Conservation (phyloP, 2,888 invertebrate genomes). For the Imbricaverruca yamaguchii region DNA sequence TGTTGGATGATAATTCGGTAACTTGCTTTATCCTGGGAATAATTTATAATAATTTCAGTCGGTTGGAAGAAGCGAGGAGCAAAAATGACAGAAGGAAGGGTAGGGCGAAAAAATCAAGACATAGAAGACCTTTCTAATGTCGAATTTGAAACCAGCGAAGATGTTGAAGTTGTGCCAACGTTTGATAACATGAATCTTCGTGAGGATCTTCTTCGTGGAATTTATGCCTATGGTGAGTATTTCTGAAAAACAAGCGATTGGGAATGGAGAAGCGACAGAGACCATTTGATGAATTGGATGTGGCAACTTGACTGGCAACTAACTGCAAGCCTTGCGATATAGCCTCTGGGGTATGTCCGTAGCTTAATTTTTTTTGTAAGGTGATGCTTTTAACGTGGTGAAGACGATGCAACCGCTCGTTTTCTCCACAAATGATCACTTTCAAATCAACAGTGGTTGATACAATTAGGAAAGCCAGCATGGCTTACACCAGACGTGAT, state of each 20-base stretch:
- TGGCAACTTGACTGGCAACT: background rate
- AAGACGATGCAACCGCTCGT: no score
- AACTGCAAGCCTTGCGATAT: background rate
- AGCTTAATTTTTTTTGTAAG: no score
- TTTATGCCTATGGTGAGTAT: constrained; percentile 87
- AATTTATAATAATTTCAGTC: background rate
- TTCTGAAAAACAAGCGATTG: background rate
- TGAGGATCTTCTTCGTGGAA: constrained; percentile 89
- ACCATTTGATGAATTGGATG: background rate
- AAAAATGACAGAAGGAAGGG: constrained; percentile 47
- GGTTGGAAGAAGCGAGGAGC: constrained; percentile 46
- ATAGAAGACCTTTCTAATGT: constrained; percentile 88
- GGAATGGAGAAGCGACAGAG: background rate
- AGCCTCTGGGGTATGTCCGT: no score
- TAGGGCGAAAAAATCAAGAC: background rate
- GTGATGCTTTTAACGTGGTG: no score
- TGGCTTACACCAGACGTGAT: no score
- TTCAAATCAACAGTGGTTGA: no score
- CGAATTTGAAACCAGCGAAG: constrained; percentile 98
- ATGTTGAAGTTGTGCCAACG: constrained; percentile 95
- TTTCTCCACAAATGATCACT: no score
- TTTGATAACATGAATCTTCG: constrained; percentile 92
- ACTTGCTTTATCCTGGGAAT: no score
- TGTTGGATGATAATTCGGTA: no score
- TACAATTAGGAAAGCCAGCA: no score